Percentiles rank a stretch among this genome's conserved stretches.
These are phyloP conservation scores for Adelognathus sp. DNA, from an alignment of 2,888 invertebrate genomes.

Conservation along the genomic window DNA sequence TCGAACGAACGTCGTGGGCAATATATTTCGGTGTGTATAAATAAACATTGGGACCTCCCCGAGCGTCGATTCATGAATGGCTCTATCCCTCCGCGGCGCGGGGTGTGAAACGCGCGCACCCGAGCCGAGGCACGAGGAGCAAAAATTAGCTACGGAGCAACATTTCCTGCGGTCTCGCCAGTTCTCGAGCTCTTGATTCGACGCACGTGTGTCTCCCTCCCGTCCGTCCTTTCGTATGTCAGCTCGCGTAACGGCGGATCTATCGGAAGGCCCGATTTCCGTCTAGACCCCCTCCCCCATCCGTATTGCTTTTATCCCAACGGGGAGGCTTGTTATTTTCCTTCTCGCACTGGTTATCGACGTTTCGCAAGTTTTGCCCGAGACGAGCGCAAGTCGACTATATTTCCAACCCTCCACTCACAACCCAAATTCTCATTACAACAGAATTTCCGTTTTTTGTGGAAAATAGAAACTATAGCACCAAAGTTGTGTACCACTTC, in stretches of 20 bases:
- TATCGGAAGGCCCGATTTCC: not conserved
- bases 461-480: no score
- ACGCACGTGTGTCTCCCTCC: conserved; percentile 41
- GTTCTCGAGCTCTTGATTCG: conserved; percentile 34
- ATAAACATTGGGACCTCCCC: conserved; percentile 68
- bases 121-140: not conserved
- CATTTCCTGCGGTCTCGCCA: not conserved
- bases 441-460: no score
- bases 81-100: conserved; percentile 26
- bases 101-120: not conserved
- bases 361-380: not conserved
- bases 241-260: not conserved
- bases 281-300: not conserved
- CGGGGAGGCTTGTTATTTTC: not conserved
- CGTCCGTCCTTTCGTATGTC: not conserved
- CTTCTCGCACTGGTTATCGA: not conserved
- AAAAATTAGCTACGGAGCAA: not conserved
- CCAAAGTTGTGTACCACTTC: no score
- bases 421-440: no score
- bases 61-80: conserved; percentile 74
- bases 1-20: conserved; percentile 22
- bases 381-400: not conserved
- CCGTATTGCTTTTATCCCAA: not conserved
- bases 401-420: no score
- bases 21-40: conserved; percentile 68